Conservation (phyloP, 2,888 invertebrate genomes). For the Carabus problematicus region DNA sequence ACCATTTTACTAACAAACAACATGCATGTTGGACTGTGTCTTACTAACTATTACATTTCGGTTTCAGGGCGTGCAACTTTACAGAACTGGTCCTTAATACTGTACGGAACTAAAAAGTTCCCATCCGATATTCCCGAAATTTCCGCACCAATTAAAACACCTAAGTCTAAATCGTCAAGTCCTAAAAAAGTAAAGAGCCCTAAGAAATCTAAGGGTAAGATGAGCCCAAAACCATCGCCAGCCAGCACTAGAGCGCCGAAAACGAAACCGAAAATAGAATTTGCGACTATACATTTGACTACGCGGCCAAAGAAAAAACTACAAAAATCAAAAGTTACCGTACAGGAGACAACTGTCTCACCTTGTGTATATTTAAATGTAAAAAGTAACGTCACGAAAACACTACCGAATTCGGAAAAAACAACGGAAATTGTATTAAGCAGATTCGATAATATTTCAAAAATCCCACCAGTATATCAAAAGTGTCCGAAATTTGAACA, state of each 20-base stretch:
- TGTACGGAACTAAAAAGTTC: conserved; percentile 83
- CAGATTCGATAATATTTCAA: conserved; percentile 52
- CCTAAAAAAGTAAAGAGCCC: conserved; percentile 66
- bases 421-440: conserved; percentile 30
- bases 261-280: conserved; percentile 56
- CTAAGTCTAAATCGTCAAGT: conserved; percentile 51
- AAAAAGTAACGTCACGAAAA: conserved; percentile 30
- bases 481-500: conserved; percentile 79
- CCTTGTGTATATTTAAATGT: conserved; percentile 15
- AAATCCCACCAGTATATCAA: conserved; percentile 75
- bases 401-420: conserved; percentile 29
- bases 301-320: conserved; percentile 42
- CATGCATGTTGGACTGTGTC: conserved; percentile 20
- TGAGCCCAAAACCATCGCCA: conserved; percentile 62
- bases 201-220: conserved; percentile 64
- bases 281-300: neutral
- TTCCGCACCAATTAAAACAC: conserved; percentile 46
- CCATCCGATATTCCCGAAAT: conserved; percentile 50
- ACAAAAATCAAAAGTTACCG: conserved; percentile 41
- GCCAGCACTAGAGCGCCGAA: conserved; percentile 63
- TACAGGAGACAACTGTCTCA: conserved; percentile 33
- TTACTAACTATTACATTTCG: conserved; percentile 45
- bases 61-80: conserved; percentile 83
- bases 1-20: conserved; percentile 39
- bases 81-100: conserved; percentile 91